Conservation (phyloP, 2,888 invertebrate species). For the Tholera decimalis region DNA sequence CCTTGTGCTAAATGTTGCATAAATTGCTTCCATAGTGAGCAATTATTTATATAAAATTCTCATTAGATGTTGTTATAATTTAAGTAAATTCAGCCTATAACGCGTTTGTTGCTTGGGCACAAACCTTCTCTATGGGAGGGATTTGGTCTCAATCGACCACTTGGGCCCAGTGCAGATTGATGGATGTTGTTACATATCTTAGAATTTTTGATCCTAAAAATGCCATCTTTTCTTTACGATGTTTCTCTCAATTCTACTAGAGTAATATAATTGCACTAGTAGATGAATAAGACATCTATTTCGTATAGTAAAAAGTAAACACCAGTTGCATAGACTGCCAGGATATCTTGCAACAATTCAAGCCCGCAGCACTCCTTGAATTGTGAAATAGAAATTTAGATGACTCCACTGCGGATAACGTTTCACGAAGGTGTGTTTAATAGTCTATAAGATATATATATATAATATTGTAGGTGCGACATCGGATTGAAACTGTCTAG, state of each 20-base stretch:
- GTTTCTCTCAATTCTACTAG: too few relatives aligned
- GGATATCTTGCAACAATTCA: neutral
- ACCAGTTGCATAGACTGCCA: neutral
- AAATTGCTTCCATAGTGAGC: too few relatives aligned
- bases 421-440: slow-evolving; percentile 10
- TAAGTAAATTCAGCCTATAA: too few relatives aligned
- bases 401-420: slow-evolving; percentile 8
- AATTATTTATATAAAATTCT: neutral
- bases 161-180: too few relatives aligned
- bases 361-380: neutral
- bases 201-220: too few relatives aligned
- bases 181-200: too few relatives aligned
- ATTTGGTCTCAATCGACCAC: too few relatives aligned
- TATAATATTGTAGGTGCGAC: slow-evolving; percentile 14
- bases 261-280: too few relatives aligned
- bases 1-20: too few relatives aligned
- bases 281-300: neutral
- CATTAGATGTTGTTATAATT: neutral
- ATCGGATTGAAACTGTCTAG: slow-evolving; percentile 1
- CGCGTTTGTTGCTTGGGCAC: too few relatives aligned
- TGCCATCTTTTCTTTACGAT: too few relatives aligned
- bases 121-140: too few relatives aligned
- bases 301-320: neutral
- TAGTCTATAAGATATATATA: neutral
- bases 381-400: slow-evolving; percentile 12